Conservation (phyloP, 2,888 invertebrate genomes). For the Ferrisia virgata region DNA sequence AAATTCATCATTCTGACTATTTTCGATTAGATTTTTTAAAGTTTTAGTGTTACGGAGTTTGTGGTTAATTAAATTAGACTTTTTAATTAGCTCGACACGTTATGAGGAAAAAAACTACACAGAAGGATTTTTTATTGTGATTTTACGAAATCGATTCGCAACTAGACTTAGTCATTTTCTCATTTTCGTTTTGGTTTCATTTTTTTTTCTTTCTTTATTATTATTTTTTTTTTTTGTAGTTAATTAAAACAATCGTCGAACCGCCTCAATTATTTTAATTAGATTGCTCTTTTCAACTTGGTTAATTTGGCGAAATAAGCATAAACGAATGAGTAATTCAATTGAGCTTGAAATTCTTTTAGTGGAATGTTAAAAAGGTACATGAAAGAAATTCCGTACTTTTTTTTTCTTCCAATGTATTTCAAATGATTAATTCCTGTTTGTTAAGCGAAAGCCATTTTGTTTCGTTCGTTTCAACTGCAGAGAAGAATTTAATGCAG, state of each 20-base stretch:
- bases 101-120: not conserved
- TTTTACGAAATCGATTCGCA: not conserved
- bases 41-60: not conserved
- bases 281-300: not conserved
- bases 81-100: not conserved
- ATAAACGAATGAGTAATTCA: not conserved
- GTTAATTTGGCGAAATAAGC: not conserved
- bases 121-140: not conserved
- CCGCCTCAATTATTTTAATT: not conserved
- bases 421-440: not conserved
- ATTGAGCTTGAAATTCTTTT: not conserved
- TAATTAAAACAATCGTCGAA: not conserved
- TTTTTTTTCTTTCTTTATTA: no score
- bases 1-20: not conserved
- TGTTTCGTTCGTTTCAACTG: no score
- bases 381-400: not conserved
- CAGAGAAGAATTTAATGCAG: no score
- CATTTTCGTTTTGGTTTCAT: not conserved
- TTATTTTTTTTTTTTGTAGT: not conserved
- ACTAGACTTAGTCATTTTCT: not conserved
- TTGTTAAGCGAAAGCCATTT: not conserved
- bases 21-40: not conserved
- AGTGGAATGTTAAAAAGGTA: not conserved
- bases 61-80: conserved; percentile 13
- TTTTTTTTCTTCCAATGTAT: not conserved